Percentiles rank a stretch among this genome's conserved stretches.
These are phyloP conservation scores for Drosophila subquinaria DNA, from an alignment of 2,888 invertebrate genomes.

Conservation along the genomic window DNA sequence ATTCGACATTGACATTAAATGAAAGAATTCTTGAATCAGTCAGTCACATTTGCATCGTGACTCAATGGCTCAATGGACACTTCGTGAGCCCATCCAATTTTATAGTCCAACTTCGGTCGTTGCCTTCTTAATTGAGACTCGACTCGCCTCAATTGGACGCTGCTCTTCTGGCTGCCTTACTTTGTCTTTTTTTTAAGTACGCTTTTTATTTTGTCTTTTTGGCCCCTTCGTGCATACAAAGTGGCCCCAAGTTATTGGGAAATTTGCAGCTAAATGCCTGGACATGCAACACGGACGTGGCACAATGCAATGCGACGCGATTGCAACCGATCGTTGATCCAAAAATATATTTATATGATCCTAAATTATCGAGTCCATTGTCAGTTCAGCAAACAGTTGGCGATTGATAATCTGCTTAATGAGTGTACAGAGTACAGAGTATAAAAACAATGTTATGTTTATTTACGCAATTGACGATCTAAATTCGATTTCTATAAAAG, in stretches of 20 bases:
- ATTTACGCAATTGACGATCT: background rate
- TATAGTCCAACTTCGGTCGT: constrained; percentile 55
- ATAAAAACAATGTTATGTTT: background rate
- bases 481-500: background rate
- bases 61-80: constrained; percentile 33
- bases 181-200: background rate
- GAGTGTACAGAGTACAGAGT: no score
- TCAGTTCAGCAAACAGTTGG: background rate
- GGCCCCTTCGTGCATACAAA: constrained; percentile 50
- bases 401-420: no score
- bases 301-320: constrained; percentile 22
- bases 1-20: constrained; percentile 40
- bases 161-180: background rate
- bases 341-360: background rate
- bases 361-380: background rate
- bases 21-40: constrained; percentile 38
- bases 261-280: constrained; percentile 38
- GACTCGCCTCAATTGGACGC: background rate
- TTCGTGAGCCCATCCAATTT: constrained; percentile 59
- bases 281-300: constrained; percentile 30
- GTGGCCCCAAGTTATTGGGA: constrained; percentile 49
- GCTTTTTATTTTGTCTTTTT: constrained; percentile 5
- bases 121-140: constrained; percentile 55
- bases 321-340: constrained; percentile 28
- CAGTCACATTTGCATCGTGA: constrained; percentile 47